Conservation (phyloP, 2,113 vertebrate species). For the Maylandia zebra region DNA sequence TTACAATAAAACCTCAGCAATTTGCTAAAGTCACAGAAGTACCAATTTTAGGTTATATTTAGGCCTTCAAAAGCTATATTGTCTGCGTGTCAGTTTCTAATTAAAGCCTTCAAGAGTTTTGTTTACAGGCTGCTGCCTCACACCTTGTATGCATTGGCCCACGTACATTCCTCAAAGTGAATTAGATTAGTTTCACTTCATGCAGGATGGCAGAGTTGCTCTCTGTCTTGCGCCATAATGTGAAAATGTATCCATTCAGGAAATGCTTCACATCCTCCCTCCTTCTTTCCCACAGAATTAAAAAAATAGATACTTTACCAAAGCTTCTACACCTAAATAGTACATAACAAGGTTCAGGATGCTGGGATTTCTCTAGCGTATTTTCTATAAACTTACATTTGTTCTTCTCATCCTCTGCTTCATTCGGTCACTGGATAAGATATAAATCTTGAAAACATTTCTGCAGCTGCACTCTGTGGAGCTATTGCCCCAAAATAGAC, state of each 20-base stretch:
- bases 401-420: not conserved
- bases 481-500: constrained; percentile 1
- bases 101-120: constrained; percentile 34
- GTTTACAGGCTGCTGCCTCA: constrained; percentile 44
- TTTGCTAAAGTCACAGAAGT: not conserved
- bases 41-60: not conserved
- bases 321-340: not conserved
- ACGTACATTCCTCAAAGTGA: constrained; percentile 57
- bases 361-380: not conserved
- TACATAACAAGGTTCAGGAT: not conserved
- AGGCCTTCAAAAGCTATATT: not conserved
- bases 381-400: not conserved
- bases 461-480: not conserved
- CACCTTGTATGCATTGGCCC: constrained; percentile 65
- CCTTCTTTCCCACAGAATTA: constrained; percentile 5
- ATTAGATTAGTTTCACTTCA: constrained; percentile 61
- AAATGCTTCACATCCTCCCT: constrained; percentile 40
- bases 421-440: not conserved
- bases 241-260: constrained; percentile 54
- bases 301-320: not conserved
- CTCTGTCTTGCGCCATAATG: constrained; percentile 37
- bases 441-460: not conserved
- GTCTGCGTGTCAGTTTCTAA: constrained; percentile 18
- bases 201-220: constrained; percentile 42
- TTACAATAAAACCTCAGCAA: not conserved